Conservation (phyloP, 2,113 vertebrate species). For the Rhea pennata region DNA sequence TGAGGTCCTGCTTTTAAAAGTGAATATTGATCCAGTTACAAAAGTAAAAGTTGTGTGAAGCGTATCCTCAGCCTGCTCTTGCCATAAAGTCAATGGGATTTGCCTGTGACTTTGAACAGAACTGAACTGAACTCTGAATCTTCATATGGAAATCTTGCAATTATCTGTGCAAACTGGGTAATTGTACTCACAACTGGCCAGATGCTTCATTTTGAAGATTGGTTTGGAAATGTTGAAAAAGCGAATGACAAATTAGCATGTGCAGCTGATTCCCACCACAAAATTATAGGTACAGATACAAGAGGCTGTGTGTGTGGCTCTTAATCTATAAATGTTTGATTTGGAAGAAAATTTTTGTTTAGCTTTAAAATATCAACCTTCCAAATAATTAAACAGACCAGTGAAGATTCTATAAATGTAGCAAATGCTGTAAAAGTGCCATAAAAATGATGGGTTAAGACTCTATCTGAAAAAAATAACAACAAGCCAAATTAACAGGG, state of each 20-base stretch:
- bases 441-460: constrained; percentile 33
- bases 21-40: neutral
- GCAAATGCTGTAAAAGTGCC: constrained; percentile 11
- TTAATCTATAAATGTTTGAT: neutral
- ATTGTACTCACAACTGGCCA: neutral
- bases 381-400: constrained; percentile 3
- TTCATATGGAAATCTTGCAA: neutral
- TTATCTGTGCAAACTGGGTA: neutral
- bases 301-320: neutral
- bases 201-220: neutral
- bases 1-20: neutral
- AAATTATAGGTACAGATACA: neutral
- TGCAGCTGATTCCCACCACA: neutral
- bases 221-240: neutral
- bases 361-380: neutral
- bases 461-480: neutral
- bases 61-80: neutral
- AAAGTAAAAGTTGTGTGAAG: neutral
- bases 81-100: neutral
- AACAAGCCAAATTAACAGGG: constrained; percentile 43
- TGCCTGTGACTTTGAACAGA: neutral
- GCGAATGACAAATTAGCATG: neutral
- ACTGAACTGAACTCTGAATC: neutral
- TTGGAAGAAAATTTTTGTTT: neutral
- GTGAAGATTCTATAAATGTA: constrained; percentile 5